These are phyloP conservation scores for Rhamnusium bicolor DNA, from an alignment of 2,888 invertebrate genomes.

Conservation along the genomic window DNA sequence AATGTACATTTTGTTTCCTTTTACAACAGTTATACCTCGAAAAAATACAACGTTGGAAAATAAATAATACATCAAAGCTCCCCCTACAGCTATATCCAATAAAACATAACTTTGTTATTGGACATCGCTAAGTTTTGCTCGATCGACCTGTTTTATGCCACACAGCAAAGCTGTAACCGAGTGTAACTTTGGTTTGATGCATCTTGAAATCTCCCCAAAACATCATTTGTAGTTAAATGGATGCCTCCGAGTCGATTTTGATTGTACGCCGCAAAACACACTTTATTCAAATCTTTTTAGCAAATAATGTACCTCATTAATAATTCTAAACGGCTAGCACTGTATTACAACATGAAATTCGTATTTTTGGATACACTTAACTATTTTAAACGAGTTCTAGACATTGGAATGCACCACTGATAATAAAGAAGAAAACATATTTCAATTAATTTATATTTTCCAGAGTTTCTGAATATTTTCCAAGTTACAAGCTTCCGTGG, in stretches of 20 bases:
- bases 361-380: neutral
- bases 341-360: neutral
- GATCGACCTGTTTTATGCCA: slow-evolving; percentile 17
- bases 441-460: neutral
- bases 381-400: neutral
- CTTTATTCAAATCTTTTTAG: neutral
- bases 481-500: neutral
- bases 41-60: neutral
- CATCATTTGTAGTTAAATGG: neutral
- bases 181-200: neutral
- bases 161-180: neutral
- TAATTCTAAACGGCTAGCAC: neutral
- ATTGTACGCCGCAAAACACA: no score
- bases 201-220: neutral
- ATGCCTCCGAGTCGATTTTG: neutral
- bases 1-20: no score
- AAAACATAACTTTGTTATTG: neutral
- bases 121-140: neutral
- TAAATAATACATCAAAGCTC: neutral
- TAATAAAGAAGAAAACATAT: neutral
- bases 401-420: neutral
- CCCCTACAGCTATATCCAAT: neutral
- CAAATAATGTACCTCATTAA: neutral
- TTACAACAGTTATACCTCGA: no score
- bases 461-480: neutral